Conservation (phyloP, 2,797 vertebrate species). For the Hippopotamyrus pictus region DNA sequence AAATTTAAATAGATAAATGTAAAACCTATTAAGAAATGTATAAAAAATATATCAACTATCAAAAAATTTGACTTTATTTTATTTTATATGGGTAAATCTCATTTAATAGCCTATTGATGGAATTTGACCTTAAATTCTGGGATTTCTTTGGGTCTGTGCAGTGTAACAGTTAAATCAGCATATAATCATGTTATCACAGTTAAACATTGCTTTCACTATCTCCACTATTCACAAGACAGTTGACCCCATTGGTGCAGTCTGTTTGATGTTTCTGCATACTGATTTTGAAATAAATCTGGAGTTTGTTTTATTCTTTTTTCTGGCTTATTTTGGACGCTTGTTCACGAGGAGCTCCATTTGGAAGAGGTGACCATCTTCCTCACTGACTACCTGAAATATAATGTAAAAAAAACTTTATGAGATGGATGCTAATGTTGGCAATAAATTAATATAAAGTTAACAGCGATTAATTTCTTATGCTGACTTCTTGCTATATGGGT, state of each 20-base stretch:
- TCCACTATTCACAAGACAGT: neutral
- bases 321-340: neutral
- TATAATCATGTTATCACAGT: neutral
- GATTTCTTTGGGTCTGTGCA: neutral
- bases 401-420: neutral
- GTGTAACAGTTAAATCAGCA: neutral
- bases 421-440: neutral
- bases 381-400: neutral
- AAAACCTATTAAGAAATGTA: neutral
- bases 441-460: neutral
- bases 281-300: neutral
- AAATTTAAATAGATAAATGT: neutral
- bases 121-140: neutral
- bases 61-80: neutral
- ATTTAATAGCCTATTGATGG: neutral
- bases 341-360: neutral
- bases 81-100: neutral
- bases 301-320: neutral
- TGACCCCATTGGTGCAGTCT: neutral
- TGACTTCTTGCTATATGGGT: neutral
- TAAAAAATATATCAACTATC: neutral
- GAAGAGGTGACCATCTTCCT: neutral
- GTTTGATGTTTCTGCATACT: neutral
- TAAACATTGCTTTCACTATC: neutral
- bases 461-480: neutral